These are phyloP conservation scores for Mylabris sibirica DNA, from an alignment of 2,888 invertebrate genomes.

Conservation along the genomic window DNA sequence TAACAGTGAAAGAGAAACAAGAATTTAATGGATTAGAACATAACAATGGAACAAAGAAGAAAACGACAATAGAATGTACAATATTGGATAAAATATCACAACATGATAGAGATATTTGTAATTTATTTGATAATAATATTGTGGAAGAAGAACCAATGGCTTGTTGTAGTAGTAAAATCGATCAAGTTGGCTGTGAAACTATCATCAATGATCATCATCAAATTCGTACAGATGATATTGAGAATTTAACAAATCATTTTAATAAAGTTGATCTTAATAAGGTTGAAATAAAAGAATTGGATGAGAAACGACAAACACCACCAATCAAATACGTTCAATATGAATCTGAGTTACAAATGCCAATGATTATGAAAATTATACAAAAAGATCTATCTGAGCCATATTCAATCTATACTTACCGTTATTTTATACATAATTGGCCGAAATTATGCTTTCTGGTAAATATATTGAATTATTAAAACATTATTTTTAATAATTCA, in stretches of 20 bases:
- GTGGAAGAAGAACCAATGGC: slow-evolving; percentile 22
- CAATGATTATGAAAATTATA: slow-evolving; percentile 98
- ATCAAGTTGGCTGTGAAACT: slow-evolving; percentile 31
- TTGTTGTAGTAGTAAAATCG: slow-evolving; percentile 32
- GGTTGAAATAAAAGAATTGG: slow-evolving; percentile 3
- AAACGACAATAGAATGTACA: slow-evolving; percentile 42
- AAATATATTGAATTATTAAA: slow-evolving; percentile 54
- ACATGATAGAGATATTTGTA: slow-evolving; percentile 38
- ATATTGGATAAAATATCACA: slow-evolving; percentile 46
- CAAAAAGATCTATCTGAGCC: slow-evolving; percentile 99
- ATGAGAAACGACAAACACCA: slow-evolving; percentile 23
- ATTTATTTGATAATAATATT: slow-evolving; percentile 38
- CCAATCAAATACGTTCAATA: slow-evolving; percentile 75
- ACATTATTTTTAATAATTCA: background rate
- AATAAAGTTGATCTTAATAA: slow-evolving; percentile 20
- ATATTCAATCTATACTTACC: slow-evolving; percentile 99
- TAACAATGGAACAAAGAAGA: slow-evolving; percentile 39
- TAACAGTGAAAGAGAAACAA: slow-evolving; percentile 38
- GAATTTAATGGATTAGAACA: slow-evolving; percentile 37
- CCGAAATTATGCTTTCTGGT: slow-evolving; percentile 97
- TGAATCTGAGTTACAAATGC: slow-evolving; percentile 97
- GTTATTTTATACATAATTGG: slow-evolving; percentile 99
- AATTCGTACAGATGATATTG: slow-evolving; percentile 28
- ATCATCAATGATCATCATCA: slow-evolving; percentile 18
- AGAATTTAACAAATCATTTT: slow-evolving; percentile 29